Evolutionary conservation across 2,797 vertebrate genomes (phyloP).

Genomic region (Lophotriccus pileatus): DNA sequence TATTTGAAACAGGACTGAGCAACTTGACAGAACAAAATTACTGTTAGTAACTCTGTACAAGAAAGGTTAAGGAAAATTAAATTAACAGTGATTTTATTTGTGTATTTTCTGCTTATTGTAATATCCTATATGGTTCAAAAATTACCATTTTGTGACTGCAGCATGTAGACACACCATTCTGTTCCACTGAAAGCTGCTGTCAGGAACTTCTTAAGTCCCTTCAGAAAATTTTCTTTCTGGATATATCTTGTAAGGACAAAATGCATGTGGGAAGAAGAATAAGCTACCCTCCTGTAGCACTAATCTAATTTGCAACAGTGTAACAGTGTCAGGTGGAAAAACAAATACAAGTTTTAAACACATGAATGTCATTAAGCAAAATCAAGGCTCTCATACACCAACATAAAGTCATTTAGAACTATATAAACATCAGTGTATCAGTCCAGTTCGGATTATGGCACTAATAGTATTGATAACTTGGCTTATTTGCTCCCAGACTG

Average conservation of each 20-base stretch:
- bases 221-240: not conserved
- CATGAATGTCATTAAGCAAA: not conserved
- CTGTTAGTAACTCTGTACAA: not conserved
- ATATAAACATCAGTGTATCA: accelerated
- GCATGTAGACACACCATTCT: not conserved
- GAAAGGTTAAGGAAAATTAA: not conserved
- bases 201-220: not conserved
- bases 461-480: not conserved
- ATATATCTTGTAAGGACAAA: not conserved
- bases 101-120: not conserved
- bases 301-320: not conserved
- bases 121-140: not conserved
- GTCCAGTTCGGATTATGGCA: not conserved
- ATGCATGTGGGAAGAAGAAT: not conserved
- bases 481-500: not conserved
- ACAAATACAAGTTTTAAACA: not conserved
- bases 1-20: not conserved
- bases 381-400: not conserved
- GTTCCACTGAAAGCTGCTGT: not conserved
- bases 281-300: not conserved
- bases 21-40: not conserved
- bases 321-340: not conserved
- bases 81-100: not conserved
- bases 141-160: not conserved
- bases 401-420: not conserved